A percentile compares a stretch with the other conserved stretches of the same genome.
These are phyloP conservation scores for Myodes glareolus DNA, from an alignment of 2,113 vertebrate species.

Conservation along the genomic window DNA sequence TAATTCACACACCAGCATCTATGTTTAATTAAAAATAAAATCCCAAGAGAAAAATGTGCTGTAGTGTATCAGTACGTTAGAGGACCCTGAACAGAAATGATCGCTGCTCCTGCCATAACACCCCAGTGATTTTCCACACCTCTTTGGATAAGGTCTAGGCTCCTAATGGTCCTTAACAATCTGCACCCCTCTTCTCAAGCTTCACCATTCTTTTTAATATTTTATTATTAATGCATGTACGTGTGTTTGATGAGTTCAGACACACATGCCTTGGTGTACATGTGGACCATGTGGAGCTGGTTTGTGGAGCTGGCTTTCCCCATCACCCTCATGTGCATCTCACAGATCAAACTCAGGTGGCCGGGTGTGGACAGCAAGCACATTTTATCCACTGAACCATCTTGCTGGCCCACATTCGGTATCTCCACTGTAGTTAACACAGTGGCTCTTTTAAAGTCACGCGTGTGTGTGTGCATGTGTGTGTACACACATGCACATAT, in stretches of 20 bases:
- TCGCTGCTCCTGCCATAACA: background rate
- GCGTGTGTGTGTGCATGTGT: no score
- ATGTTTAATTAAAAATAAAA: background rate
- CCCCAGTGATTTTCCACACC: background rate
- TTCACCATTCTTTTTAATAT: background rate
- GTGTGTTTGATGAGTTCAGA: background rate
- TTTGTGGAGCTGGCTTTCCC: background rate
- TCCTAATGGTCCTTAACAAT: rapidly evolving
- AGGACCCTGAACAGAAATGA: background rate
- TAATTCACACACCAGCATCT: background rate
- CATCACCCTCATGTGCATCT: background rate
- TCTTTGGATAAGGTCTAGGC: background rate
- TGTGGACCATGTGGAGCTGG: background rate
- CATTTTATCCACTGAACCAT: background rate
- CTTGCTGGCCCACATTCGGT: background rate
- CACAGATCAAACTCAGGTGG: background rate
- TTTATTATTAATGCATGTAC: background rate
- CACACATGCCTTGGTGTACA: background rate
- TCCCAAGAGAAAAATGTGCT: background rate
- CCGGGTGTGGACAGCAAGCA: background rate
- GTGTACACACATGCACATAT: background rate
- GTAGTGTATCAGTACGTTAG: background rate
- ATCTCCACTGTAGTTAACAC: background rate
- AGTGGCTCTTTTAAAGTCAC: background rate
- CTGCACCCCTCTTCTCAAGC: rapidly evolving